A percentile compares a stretch with the other conserved stretches of the same genome.
Evolutionary conservation across 2,113 vertebrate species (phyloP).

Genomic region (Abramis brama): DNA sequence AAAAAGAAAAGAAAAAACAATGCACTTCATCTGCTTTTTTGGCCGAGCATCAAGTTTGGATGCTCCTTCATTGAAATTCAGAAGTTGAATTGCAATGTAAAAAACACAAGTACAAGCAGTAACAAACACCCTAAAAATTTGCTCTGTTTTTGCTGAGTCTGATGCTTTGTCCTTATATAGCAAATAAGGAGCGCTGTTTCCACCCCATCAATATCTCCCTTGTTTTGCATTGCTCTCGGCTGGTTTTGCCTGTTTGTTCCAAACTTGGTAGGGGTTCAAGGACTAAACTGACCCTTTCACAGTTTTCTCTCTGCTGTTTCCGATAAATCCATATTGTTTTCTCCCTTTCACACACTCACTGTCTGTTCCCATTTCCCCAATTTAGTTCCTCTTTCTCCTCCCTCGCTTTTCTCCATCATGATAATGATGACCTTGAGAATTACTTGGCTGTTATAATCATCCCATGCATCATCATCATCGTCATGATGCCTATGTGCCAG

Average conservation of each 20-base stretch:
- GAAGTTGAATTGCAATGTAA: neutral
- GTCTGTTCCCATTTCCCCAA: neutral
- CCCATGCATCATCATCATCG: conserved; percentile 21
- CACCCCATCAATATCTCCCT: neutral
- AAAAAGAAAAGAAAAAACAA: too few species aligned
- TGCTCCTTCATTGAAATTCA: too few species aligned
- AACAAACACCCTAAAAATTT: neutral
- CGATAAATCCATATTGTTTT: conserved; percentile 24
- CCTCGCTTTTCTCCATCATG: conserved; percentile 19
- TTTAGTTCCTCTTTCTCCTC: neutral
- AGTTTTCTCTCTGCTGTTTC: conserved; percentile 12
- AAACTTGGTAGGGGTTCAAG: neutral
- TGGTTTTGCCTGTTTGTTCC: conserved; percentile 8
- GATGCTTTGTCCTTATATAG: neutral
- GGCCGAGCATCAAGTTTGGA: too few species aligned
- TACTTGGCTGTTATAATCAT: conserved; percentile 50
- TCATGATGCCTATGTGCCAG: conserved; percentile 11
- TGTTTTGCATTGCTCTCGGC: conserved; percentile 7
- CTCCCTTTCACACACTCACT: neutral
- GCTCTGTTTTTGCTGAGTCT: conserved; percentile 3
- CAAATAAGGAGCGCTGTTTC: neutral
- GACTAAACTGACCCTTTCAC: conserved; percentile 9
- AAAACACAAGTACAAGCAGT: neutral
- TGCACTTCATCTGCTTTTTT: too few species aligned
- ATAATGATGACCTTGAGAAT: conserved; percentile 56